Base-by-base conservation (phyloP, 2,888 invertebrate genomes). In the Cryptocephalus primarius region DNA sequence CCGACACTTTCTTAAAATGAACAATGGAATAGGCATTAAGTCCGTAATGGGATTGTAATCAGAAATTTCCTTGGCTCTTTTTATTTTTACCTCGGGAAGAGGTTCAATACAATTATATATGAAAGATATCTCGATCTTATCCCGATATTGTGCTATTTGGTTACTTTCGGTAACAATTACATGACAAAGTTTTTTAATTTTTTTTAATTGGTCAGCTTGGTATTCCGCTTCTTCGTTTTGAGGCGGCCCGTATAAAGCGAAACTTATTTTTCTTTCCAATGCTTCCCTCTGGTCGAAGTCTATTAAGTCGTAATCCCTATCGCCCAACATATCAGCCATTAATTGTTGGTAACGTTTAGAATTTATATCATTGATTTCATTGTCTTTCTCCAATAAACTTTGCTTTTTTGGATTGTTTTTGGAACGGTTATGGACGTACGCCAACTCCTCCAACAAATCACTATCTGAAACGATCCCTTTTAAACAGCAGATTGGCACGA, bases 291-390 rank as follows among this genome's bases (percentile, higher is more conserved):
- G 72, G 44, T 65, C 59, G 55, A 63, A 66, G 54, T 76, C 74
- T 63, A 77, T 78, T 52, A 75, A 73, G 64, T 62, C 74, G 66
- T 60, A 68, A 62, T 78, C 78, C 55, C 75, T 72, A 50, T 78
- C 75, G 1, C 75, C 73, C 40, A 79, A 63, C 58, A 74, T 73
- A 62, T 79, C 76, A 59, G 70, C 76, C 67, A 78, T 78, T 48
- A 75, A 69, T 56, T 36, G 36, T 36, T 36, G 36, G 36, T 11
- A 11, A 4, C 11, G 12, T 36, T 6, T 36, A 12, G 36, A 36
- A 6, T 36, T 36, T 36, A 36, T 36, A 36, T 11, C 36, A 22
- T 22, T 22, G 22, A 4, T 45, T n/a, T 51, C 40, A 22, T 43
- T 49, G 10, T 49, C 14, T 14, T 46, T 40, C 33, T 51, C 43